Evolutionary conservation across 2,888 invertebrate genomes (phyloP), one percentile per base, ranked within the genome.

Genomic region (Pachydiplax longipennis): DNA sequence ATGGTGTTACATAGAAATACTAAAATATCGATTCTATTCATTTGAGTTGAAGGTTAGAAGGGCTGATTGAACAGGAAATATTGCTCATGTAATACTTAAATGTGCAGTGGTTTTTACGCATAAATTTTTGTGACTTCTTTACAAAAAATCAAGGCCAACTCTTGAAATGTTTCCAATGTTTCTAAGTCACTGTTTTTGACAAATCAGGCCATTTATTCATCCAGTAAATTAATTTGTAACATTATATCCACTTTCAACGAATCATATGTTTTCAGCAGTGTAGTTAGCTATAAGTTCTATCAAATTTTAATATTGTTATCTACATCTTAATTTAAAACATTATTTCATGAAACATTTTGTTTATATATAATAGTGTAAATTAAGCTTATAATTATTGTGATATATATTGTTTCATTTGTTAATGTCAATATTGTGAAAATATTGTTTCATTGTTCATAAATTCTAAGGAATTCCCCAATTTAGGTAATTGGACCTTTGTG

Each of bases 71-170:
- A 61, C 22, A 37, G 87, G 37, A 31, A 61, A 61, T 87, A 37
- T 87, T 87, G 87, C 87, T 83, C 83, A 83, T 83, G 18, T 53
- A 83, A 83, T 35, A 8, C 18, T 37, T 87, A 61, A 87, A 35
- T 87, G 87, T 87, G 37, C 61, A 87, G 31, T 61, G 61, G 87
- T 37, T 87, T 73, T 37, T 35, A 87, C 25, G 8, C 37, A 61
- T 65, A 22, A 61, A 22, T 37, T 58, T 61, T 58, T 87, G 87
- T 87, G 37, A 65, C 31, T 58, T 37, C 22, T 61, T 87, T 58
- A 25, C 61, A 87, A 31, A 61, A 87, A 37, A 87, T 35, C 13
- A 87, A 87, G 61, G 61, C 35, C 22, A 58, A 37, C 58, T 58
- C 22, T 61, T 37, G 25, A 35, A n/a, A 61, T 87, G 35, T 83